These are phyloP conservation scores for Agriopis aurantiaria DNA, from an alignment of 2,888 invertebrate species.

Conservation along the genomic window DNA sequence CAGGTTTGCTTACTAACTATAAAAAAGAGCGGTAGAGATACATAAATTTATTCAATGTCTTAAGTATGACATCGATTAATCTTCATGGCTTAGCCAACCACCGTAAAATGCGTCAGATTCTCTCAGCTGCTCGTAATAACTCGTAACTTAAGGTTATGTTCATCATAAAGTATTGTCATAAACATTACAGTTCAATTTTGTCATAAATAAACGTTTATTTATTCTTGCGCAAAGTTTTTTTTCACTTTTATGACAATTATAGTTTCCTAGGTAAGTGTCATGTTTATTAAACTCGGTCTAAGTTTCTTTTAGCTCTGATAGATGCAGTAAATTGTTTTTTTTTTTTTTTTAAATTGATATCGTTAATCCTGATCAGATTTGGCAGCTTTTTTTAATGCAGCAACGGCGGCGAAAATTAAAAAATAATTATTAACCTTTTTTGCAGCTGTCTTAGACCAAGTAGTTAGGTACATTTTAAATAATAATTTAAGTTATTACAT, in stretches of 20 bases:
- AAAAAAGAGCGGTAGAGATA: slow-evolving; percentile 1
- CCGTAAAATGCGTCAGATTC: slow-evolving; percentile 2
- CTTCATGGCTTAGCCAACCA: neutral
- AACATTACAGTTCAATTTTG: neutral
- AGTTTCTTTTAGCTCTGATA: no score
- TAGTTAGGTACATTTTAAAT: no score
- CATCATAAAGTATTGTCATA: slow-evolving; percentile 1
- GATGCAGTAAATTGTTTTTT: no score
- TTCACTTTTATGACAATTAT: neutral
- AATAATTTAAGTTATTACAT: no score
- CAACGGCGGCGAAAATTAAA: no score
- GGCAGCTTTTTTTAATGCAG: no score
- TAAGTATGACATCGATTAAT: slow-evolving; percentile 10
- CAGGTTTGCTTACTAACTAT: neutral
- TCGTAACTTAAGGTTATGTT: neutral
- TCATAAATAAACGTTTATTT: slow-evolving; percentile 3
- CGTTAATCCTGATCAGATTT: no score
- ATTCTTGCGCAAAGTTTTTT: neutral
- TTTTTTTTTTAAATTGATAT: no score
- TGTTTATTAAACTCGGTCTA: neutral
- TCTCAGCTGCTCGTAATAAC: neutral
- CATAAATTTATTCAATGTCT: slow-evolving; percentile 1
- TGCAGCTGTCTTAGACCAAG: no score
- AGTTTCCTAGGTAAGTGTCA: neutral
- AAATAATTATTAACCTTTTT: no score